Percentiles rank a stretch among this genome's conserved stretches.
Evolutionary conservation across 2,113 vertebrate species (phyloP).

Genomic region (Acanthisitta chloris): DNA sequence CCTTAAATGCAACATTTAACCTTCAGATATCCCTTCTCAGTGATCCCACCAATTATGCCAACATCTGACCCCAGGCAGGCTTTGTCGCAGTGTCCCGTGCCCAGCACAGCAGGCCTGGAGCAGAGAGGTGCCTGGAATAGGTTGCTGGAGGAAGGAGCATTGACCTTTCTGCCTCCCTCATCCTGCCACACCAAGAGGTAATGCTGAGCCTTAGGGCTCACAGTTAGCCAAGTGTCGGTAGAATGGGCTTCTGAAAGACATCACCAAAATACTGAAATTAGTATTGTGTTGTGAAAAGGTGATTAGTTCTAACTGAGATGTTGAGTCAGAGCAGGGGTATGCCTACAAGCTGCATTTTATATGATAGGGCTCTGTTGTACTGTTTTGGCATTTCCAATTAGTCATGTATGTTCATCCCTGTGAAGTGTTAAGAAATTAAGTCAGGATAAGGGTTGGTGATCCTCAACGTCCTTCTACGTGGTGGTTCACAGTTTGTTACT

Average conservation of each 20-base stretch:
- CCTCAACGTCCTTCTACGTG: constrained; percentile 16
- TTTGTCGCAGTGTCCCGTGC: accelerated
- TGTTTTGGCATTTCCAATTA: constrained; percentile 48
- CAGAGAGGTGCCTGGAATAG: accelerated
- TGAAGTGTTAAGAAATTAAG: constrained; percentile 60
- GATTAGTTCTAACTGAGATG: neutral
- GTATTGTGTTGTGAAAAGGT: neutral
- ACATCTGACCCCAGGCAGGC: neutral
- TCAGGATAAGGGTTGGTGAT: constrained; percentile 22
- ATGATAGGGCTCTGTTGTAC: constrained; percentile 44
- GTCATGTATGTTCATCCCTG: constrained; percentile 47
- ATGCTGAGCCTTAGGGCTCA: neutral
- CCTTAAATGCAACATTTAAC: neutral
- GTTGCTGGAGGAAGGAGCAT: neutral
- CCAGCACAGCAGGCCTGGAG: neutral
- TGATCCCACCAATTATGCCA: neutral
- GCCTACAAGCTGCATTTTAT: constrained; percentile 41
- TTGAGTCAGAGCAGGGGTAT: neutral
- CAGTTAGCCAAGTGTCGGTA: neutral
- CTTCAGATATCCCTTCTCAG: neutral
- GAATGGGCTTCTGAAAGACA: neutral
- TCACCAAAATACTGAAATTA: neutral
- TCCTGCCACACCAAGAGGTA: neutral
- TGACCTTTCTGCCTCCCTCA: neutral
- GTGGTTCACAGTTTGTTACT: constrained; percentile 44